Evolutionary conservation across 1,140 invertebrate species (phyloP).

Genomic region (Drosophila auraria): DNA sequence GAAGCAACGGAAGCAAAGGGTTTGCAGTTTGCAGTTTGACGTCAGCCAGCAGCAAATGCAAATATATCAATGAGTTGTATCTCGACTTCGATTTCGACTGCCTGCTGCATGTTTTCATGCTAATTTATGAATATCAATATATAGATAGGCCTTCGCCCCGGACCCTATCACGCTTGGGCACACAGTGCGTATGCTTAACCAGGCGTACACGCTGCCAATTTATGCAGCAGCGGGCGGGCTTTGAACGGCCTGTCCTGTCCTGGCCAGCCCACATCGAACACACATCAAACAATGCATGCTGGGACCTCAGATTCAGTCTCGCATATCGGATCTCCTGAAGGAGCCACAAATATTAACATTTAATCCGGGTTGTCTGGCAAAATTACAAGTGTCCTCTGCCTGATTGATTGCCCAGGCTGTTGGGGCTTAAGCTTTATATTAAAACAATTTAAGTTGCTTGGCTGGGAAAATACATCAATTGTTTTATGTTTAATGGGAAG

Average conservation of each 20-base stretch:
- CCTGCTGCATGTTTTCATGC: slow-evolving; percentile 22
- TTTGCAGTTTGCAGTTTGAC: slow-evolving; percentile 7
- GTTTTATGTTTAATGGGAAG: background rate
- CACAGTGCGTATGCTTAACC: slow-evolving; percentile 73
- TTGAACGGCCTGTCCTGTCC: background rate
- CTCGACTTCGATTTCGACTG: background rate
- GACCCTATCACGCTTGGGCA: slow-evolving; percentile 32
- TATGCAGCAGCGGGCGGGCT: slow-evolving; percentile 35
- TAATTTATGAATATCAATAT: slow-evolving; percentile 56
- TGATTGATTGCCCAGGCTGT: slow-evolving; percentile 21
- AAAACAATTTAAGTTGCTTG: background rate
- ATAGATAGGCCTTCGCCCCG: slow-evolving; percentile 3
- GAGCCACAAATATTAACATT: slow-evolving; percentile 35
- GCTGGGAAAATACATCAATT: background rate
- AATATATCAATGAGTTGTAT: slow-evolving; percentile 8
- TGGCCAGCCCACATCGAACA: background rate
- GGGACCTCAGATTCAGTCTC: background rate
- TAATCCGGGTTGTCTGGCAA: slow-evolving; percentile 28
- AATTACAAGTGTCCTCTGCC: slow-evolving; percentile 13
- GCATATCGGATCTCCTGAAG: slow-evolving; percentile 1
- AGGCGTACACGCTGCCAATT: slow-evolving; percentile 47
- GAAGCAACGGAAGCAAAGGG: background rate
- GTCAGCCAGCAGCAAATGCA: slow-evolving; percentile 37
- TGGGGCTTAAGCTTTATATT: background rate
- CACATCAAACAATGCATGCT: slow-evolving; percentile 11